phyloP scores from a whole-genome alignment of 1,140 invertebrate genomes.

The Nylanderia fulva region DNA sequence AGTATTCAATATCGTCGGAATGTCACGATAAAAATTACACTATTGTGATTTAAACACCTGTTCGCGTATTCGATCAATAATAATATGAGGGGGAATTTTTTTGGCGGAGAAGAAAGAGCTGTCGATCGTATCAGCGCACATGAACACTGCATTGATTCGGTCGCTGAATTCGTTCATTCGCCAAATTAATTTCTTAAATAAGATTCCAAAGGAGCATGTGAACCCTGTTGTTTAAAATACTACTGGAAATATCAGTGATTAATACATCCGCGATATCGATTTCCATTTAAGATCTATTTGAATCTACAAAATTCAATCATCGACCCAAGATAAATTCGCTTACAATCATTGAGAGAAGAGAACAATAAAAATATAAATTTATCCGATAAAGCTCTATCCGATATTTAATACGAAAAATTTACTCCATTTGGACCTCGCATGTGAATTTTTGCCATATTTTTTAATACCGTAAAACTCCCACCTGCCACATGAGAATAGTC shows the following conservation, averaged over 20 bases:
- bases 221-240: neutral
- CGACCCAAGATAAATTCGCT: neutral
- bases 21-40: neutral
- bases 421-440: neutral
- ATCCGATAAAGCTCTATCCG: neutral
- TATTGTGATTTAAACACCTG: conserved; percentile 13
- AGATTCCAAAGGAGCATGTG: neutral
- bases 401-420: conserved; percentile 5
- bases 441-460: neutral
- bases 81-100: neutral
- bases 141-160: conserved; percentile 44
- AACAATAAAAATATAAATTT: conserved; percentile 23
- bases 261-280: neutral
- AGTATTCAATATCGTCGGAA: neutral
- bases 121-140: conserved; percentile 13
- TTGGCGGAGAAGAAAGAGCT: conserved; percentile 9
- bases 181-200: neutral
- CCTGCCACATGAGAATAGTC: neutral
- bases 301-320: neutral
- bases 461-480: neutral
- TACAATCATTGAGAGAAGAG: neutral
- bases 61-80: conserved; percentile 17
- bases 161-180: neutral
- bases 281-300: neutral
- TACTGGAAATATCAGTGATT: neutral